phyloP scores from a whole-genome alignment of 1,140 invertebrate genomes.

The Drosophila gunungcola region DNA sequence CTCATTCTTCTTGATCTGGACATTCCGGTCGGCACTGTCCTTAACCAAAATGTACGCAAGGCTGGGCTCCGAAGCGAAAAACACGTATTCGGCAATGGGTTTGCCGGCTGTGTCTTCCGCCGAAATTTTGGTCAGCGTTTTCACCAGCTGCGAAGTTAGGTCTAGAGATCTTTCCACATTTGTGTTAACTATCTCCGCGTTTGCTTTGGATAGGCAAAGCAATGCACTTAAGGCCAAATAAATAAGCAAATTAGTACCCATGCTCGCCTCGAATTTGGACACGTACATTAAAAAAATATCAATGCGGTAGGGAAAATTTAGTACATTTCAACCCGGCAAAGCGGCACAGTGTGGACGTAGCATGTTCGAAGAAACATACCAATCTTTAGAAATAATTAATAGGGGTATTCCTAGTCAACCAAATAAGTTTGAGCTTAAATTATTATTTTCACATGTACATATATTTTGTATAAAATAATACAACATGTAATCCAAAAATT shows the following conservation, averaged over 20 bases:
- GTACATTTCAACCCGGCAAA: constrained; percentile 18
- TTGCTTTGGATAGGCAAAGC: constrained; percentile 5
- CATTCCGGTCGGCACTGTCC: constrained; percentile 88
- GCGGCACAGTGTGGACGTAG: constrained; percentile 5
- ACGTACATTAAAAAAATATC: constrained; percentile 38
- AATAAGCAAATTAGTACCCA: constrained; percentile 28
- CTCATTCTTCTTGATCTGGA: constrained; percentile 86
- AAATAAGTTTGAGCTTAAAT: too few species aligned
- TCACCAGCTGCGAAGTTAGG: constrained; percentile 94
- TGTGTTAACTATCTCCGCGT: constrained; percentile 88
- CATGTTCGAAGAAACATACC: not conserved
- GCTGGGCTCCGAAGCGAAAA: constrained; percentile 87
- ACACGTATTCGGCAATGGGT: constrained; percentile 89
- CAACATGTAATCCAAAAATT: too few species aligned
- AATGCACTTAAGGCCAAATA: constrained; percentile 11
- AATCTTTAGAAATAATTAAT: too few species aligned
- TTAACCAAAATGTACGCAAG: constrained; percentile 91
- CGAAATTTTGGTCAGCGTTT: constrained; percentile 91
- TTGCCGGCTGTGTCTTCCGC: constrained; percentile 92
- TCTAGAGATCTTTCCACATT: constrained; percentile 95
- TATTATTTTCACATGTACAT: too few species aligned
- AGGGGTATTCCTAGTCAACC: not conserved
- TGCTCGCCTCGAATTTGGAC: constrained; percentile 39
- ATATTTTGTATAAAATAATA: too few species aligned
- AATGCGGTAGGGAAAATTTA: constrained; percentile 31